Evolutionary conservation across 2,113 vertebrate genomes (phyloP), one percentile per base, ranked within the genome.

Genomic region (Erpornis zantholeuca): DNA sequence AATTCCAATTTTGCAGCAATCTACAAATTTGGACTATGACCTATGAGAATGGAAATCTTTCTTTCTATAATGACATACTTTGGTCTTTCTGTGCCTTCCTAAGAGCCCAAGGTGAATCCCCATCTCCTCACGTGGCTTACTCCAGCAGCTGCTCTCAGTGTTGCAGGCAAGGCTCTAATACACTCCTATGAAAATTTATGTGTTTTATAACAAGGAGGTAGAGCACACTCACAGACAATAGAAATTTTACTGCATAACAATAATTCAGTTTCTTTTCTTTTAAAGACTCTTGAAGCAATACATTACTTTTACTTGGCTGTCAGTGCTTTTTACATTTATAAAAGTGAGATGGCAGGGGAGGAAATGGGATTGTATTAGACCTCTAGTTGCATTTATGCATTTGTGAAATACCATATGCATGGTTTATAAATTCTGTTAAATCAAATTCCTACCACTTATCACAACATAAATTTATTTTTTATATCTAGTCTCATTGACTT

Each of bases 191-290:
- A 54, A 69, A 85, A 81, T 80, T 88, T 82, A 80, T 75, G 17
- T 78, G 45, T 50, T 93, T 95, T 90, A 85, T 61, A 65, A 59
- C 75, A 73, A 85, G 89, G 23, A 91, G 54, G 38, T 80, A 66
- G 7, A 82, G 33, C 33, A 27, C 57, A 35, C n/a, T 80, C 54
- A 45, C 64, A 91, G 78, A 79, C 0, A 3, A 11, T 83, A 69
- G 73, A 92, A 94, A 87, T 95, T 88, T 75, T 83, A 78, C 69
- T 94, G 65, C 60, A 56, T 60, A 88, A 78, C 35, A 85, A 28
- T 92, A 94, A 80, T 86, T 95, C 87, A 77, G 29, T 82, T 94
- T 89, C 84, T 93, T 88, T 91, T 85, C 61, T 88, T 93, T 93
- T 88, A 76, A 93, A 87, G 63, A 80, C 47, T 69, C 56, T 69